Conservation (phyloP, 2,888 invertebrate genomes). For the Disparrhopalites patrizii region DNA sequence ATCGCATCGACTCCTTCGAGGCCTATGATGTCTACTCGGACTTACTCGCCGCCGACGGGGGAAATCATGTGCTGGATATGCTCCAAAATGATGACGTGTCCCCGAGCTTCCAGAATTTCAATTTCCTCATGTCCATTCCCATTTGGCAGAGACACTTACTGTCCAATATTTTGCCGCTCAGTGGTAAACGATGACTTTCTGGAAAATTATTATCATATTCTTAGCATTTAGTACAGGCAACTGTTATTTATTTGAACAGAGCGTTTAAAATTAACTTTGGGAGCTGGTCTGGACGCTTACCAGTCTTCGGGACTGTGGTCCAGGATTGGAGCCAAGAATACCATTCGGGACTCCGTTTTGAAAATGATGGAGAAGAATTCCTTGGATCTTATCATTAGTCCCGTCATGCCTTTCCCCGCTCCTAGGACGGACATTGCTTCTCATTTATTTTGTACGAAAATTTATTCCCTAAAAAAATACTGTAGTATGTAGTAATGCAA, state of each 20-base stretch:
- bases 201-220: not conserved
- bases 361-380: constrained; percentile 29
- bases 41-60: constrained; percentile 36
- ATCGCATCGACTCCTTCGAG: constrained; percentile 35
- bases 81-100: constrained; percentile 31
- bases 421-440: constrained; percentile 19
- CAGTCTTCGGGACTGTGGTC: constrained; percentile 40
- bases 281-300: constrained; percentile 33
- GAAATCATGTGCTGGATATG: constrained; percentile 35
- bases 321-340: constrained; percentile 27
- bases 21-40: constrained; percentile 28
- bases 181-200: not conserved
- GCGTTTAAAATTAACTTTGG: constrained; percentile 28
- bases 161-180: not conserved
- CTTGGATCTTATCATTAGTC: constrained; percentile 36
- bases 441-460: constrained; percentile 15
- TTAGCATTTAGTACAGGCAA: too few species aligned
- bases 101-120: not conserved
- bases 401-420: constrained; percentile 32
- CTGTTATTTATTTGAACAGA: not conserved
- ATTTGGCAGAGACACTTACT: not conserved
- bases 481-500: too few species aligned
- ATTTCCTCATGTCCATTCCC: not conserved
- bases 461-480: too few species aligned
- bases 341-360: constrained; percentile 25